These are phyloP conservation scores for Cryptocheilus praepositus DNA, from an alignment of 2,888 invertebrate species.

Conservation along the genomic window DNA sequence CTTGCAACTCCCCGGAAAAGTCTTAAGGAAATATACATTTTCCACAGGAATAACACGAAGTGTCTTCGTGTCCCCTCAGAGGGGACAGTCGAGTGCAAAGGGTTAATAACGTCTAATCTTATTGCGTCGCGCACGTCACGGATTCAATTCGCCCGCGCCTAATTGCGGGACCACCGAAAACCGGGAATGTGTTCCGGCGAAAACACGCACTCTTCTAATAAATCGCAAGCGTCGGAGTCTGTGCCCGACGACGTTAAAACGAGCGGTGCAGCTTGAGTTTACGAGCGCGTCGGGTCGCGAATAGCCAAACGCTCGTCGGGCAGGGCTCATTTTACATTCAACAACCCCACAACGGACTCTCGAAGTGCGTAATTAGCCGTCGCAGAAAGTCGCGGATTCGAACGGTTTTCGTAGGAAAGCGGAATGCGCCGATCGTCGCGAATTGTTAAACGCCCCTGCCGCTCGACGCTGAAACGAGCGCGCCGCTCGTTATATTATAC, in stretches of 20 bases:
- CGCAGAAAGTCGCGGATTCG: slow-evolving; percentile 1
- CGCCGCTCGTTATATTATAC: slow-evolving; percentile 34
- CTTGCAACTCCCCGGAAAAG: too few species aligned
- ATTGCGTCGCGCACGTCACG: too few species aligned
- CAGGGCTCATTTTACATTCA: slow-evolving; percentile 10
- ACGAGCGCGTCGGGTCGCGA: too few species aligned
- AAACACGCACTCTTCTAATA: too few species aligned
- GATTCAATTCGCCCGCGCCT: too few species aligned
- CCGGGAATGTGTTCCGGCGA: too few species aligned
- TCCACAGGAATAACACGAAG: too few species aligned
- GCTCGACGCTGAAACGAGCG: slow-evolving; percentile 33
- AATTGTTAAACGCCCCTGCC: slow-evolving; percentile 39
- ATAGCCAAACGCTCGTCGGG: neutral
- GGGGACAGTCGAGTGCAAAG: too few species aligned
- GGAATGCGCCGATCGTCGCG: slow-evolving; percentile 8
- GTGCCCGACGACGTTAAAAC: neutral
- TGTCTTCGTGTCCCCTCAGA: too few species aligned
- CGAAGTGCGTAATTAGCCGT: slow-evolving; percentile 26
- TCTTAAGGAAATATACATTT: too few species aligned
- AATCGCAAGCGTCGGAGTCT: neutral
- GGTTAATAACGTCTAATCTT: too few species aligned
- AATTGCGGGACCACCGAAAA: too few species aligned
- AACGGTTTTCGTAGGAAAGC: slow-evolving; percentile 23
- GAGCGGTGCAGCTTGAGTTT: neutral
- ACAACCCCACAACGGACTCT: neutral